Percentiles rank a stretch among this genome's conserved stretches.
Evolutionary conservation across 2,113 vertebrate species (phyloP).

Genomic region (Eulemur rufifrons): DNA sequence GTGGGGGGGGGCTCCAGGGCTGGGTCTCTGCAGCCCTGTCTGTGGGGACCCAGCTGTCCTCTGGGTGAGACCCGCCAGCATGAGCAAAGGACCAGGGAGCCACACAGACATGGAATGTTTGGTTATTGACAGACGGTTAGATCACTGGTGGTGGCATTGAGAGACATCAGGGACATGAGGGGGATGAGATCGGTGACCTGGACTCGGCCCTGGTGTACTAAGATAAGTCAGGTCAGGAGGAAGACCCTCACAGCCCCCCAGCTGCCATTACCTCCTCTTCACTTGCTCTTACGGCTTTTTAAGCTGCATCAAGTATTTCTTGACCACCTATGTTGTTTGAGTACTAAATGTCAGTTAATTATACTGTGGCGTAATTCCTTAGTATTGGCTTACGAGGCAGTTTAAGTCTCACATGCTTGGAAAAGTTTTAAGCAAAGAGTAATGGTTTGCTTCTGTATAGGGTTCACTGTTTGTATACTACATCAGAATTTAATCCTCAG

Average conservation of each 20-base stretch:
- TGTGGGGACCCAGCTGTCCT: background rate
- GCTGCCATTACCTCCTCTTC: background rate
- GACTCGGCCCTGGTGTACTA: background rate
- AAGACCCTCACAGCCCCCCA: background rate
- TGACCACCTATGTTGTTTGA: background rate
- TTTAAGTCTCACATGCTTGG: background rate
- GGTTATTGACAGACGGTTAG: background rate
- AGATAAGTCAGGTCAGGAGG: background rate
- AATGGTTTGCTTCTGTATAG: background rate
- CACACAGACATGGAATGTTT: background rate
- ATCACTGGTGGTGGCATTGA: no score
- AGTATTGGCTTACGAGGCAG: background rate
- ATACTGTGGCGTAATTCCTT: background rate
- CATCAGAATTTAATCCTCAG: background rate
- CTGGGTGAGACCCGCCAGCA: background rate
- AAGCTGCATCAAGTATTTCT: background rate
- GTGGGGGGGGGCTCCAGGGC: background rate
- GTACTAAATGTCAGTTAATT: background rate
- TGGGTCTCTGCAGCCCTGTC: background rate
- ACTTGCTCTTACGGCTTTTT: background rate
- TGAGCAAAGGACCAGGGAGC: background rate
- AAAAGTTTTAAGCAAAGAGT: background rate
- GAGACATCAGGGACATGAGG: background rate
- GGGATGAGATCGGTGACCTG: background rate
- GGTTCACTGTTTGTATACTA: background rate